A percentile compares a stretch with the other conserved stretches of the same genome.
These are phyloP conservation scores for Baronia brevicornis DNA, from an alignment of 2,888 invertebrate genomes.

Conservation along the genomic window DNA sequence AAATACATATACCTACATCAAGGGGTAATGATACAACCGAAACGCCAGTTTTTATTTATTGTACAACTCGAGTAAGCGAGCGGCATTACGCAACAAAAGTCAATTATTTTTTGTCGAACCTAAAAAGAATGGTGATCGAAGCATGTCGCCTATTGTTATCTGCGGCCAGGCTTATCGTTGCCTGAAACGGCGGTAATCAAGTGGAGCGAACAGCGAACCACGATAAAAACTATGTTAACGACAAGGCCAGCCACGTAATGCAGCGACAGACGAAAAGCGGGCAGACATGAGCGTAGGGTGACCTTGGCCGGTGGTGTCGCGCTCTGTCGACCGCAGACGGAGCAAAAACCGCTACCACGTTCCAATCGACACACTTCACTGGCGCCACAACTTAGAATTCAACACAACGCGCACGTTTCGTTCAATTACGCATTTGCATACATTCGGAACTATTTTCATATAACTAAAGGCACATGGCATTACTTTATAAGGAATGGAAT, in stretches of 20 bases:
- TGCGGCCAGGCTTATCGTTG: conserved; percentile 25
- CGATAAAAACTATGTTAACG: conserved; percentile 45
- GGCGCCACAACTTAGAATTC: conserved; percentile 22
- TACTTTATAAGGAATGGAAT: conserved; percentile 14
- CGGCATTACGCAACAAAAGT: conserved; percentile 5
- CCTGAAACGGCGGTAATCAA: conserved; percentile 29
- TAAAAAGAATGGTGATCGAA: conserved; percentile 20
- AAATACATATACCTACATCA: too few relatives aligned
- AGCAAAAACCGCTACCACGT: conserved; percentile 46
- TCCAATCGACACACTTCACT: conserved; percentile 46
- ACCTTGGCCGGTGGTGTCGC: conserved; percentile 54
- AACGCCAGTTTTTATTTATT: too few relatives aligned
- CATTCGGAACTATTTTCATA: conserved; percentile 16
- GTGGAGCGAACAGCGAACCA: conserved; percentile 24
- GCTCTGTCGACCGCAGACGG: conserved; percentile 32
- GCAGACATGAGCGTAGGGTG: conserved; percentile 36
- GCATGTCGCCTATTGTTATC: conserved; percentile 31
- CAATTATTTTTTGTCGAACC: conserved; percentile 18
- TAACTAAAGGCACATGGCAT: conserved; percentile 10
- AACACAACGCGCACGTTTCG: conserved; percentile 7
- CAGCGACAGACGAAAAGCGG: conserved; percentile 42
- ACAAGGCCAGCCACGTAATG: conserved; percentile 45
- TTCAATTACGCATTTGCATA: conserved; percentile 16
- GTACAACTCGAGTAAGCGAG: too few relatives aligned
- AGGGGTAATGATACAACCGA: too few relatives aligned